Conservation (phyloP, 23 tunicate species). For the Halocynthia roretzi region DNA sequence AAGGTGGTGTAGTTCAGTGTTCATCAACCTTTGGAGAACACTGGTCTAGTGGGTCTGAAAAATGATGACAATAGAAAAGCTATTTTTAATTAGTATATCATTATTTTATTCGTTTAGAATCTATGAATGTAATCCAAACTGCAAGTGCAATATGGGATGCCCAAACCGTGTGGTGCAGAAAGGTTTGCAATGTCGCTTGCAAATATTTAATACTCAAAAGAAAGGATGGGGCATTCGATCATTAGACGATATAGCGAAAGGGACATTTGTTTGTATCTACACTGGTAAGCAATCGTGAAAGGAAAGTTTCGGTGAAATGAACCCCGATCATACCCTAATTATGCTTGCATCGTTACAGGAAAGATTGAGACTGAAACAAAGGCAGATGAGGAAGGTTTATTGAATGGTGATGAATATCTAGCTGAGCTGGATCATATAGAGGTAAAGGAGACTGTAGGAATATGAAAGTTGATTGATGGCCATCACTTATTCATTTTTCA, state of each 20-base stretch:
- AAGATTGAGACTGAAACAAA: slow-evolving; percentile 71
- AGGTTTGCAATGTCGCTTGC: slow-evolving; percentile 77
- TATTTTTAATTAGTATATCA: neutral
- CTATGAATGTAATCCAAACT: slow-evolving; percentile 75
- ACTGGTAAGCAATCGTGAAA: slow-evolving; percentile 58
- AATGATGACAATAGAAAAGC: too few relatives aligned
- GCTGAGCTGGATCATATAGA: slow-evolving; percentile 97
- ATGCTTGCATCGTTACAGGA: slow-evolving; percentile 28
- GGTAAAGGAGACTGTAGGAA: slow-evolving; percentile 2
- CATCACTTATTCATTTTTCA: neutral
- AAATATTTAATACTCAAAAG: slow-evolving; percentile 92
- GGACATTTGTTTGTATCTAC: slow-evolving; percentile 89
- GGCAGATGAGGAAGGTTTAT: slow-evolving; percentile 69
- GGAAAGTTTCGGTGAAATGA: too few relatives aligned
- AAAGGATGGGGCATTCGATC: slow-evolving; percentile 98
- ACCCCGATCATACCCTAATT: neutral
- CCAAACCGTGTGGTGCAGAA: slow-evolving; percentile 82
- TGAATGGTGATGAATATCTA: slow-evolving; percentile 88
- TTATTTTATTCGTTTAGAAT: slow-evolving; percentile 24
- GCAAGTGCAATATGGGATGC: slow-evolving; percentile 86
- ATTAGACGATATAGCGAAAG: slow-evolving; percentile 78
- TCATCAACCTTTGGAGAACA: too few relatives aligned
- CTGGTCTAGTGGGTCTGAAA: too few relatives aligned
- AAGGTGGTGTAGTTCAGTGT: neutral
- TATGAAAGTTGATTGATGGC: neutral